Evolutionary conservation across 2,888 invertebrate genomes (phyloP), one percentile per base, ranked within the genome.

Genomic region (Drosophila rellima): DNA sequence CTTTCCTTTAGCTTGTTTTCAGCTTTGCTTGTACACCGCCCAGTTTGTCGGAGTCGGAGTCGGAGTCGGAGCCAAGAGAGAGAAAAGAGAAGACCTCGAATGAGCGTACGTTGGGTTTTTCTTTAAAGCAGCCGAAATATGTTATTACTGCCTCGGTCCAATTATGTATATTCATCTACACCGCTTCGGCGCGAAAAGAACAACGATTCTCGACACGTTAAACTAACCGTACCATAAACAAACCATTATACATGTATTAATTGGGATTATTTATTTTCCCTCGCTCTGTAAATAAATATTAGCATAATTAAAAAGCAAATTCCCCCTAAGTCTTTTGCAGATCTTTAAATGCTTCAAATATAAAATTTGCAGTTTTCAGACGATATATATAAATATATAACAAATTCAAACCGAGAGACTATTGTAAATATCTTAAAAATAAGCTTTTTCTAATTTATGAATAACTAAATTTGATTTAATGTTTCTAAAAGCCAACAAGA

Each of bases 151-250:
- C 80, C 69, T 76, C 76, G 78, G 76, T 75, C 89, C 89, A 86
- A 88, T 88, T 86, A 86, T 76, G 66, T 80, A 57, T 86, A 78
- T 86, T 83, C 89, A 86, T 88, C 89, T 81, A 80, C 87, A 82
- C 70, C 71, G 77, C 82, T 67, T 45, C 69, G 56, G 56, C 56
- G 44, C 56, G 56, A 47, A 72, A 65, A 77, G 54, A 74, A 68
- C 56, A 67, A 55, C 54, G 42, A 18, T 65, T 64, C 73, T 76
- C 63, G 82, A 76, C 72, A 65, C 73, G 65, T 68, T 55, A 71
- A 67, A 66, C 59, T 63, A 65, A 47, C 60, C 60, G 29, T 66
- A 66, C 79, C 65, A 80, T 82, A 76, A 81, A 80, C 79, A 80
- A 78, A 80, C 69, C 74, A 73, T 62, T 62, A 59, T 71, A 64